Base-by-base conservation (phyloP, 2,113 vertebrate genomes). In the Scopus umbretta region DNA sequence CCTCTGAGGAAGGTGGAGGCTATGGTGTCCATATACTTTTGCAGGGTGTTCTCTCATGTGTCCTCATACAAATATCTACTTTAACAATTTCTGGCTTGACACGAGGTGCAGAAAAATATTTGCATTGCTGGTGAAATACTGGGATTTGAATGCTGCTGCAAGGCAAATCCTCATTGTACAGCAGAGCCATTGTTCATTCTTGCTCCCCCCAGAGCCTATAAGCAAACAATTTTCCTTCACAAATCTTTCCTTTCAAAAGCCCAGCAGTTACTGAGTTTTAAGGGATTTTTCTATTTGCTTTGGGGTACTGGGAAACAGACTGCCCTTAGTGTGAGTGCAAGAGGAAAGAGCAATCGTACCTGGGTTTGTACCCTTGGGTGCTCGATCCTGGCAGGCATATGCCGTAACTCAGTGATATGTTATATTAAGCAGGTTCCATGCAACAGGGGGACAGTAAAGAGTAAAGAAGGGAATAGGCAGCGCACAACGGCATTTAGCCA, bases 11-110 rank as follows among this genome's bases (percentile, higher is more conserved):
- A 68, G 34, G 47, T 22, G 38, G 79, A 73, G 65, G 29, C 43
- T 32, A 8, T 0, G 0, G 13, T 43, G 16, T 45, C 45, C 16
- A 18, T 10, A 11, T 16, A 6, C 16, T 27, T 52, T 53, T 36
- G 26, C 34, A 67, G 56, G 42, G 11, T 3, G 2, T 65, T 21
- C 62, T 90, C 42, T 45, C 26, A 4, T 1, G 2, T n/a, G 36
- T 52, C 70, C 42, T 16, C 36, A 13, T 27, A 34, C 18, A 82
- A 73, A 63, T 13, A 83, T 4, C 34, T 71, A 3, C 42, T 80
- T 92, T 36, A 73, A 26, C 5, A 72, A 27, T 42, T 25, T 53
- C 25, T 45, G 52, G 4, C n/a, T 70, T 74, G 67, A 49, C 29
- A 38, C 3, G 3, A 45, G 30, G 29, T 43, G n/a, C 67, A 86